Evolutionary conservation across 2,888 invertebrate species (phyloP).

Genomic region (Pollenia labialis): DNA sequence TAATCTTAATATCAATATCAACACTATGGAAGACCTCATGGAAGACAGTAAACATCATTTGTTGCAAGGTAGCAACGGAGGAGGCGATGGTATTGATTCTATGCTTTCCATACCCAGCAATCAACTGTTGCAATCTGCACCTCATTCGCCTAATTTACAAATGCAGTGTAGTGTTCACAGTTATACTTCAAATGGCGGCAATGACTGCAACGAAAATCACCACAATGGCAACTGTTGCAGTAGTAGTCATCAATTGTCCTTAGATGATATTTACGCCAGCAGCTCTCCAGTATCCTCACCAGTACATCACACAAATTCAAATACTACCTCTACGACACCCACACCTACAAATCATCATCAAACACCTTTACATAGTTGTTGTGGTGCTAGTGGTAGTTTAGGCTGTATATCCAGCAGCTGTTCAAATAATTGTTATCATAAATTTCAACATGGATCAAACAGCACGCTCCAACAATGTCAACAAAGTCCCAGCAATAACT

Average conservation of each 20-base stretch:
- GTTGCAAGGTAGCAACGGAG: slow-evolving; percentile 83
- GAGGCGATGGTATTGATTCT: slow-evolving; percentile 85
- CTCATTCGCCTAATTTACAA: slow-evolving; percentile 84
- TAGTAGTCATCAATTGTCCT: slow-evolving; percentile 67
- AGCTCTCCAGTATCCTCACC: slow-evolving; percentile 68
- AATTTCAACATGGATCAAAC: slow-evolving; percentile 62
- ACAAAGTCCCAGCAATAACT: slow-evolving; percentile 62
- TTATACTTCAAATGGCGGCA: slow-evolving; percentile 74
- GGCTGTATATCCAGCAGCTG: slow-evolving; percentile 67
- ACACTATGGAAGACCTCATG: slow-evolving; percentile 88
- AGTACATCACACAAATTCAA: slow-evolving; percentile 45
- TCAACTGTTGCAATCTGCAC: slow-evolving; percentile 82
- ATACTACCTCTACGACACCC: slow-evolving; percentile 60
- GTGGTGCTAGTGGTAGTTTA: slow-evolving; percentile 51
- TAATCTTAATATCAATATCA: slow-evolving; percentile 85
- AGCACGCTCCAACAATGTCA: slow-evolving; percentile 65
- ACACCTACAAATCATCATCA: slow-evolving; percentile 64
- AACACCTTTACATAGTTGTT: slow-evolving; percentile 44
- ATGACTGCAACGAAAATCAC: slow-evolving; percentile 68
- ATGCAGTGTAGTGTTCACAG: slow-evolving; percentile 74
- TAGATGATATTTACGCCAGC: slow-evolving; percentile 72
- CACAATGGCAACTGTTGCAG: slow-evolving; percentile 71
- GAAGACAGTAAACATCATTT: slow-evolving; percentile 86
- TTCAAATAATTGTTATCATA: slow-evolving; percentile 55
- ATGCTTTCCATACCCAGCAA: slow-evolving; percentile 85